Base-by-base conservation (phyloP, 2,888 invertebrate species). In the Arenicola marina region DNA sequence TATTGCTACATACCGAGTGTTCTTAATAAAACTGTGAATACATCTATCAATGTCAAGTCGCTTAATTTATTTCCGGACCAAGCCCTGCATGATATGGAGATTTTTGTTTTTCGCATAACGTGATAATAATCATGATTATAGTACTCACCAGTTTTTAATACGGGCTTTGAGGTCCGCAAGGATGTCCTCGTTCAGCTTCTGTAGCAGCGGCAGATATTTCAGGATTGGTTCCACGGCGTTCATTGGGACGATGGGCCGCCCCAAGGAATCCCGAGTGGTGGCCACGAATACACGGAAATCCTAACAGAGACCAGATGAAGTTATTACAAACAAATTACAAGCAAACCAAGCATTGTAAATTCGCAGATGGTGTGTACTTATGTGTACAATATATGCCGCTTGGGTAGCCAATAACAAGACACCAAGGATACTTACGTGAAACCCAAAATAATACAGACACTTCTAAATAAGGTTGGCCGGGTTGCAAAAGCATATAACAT, bases 111-210 rank as follows among this genome's bases (percentile, higher is more conserved):
- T n/a, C n/a, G n/a, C n/a, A n/a, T n/a, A n/a, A n/a, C n/a, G n/a
- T n/a, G n/a, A n/a, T n/a, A n/a, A n/a, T n/a, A n/a, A n/a, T 38
- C 38, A 38, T 15, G 38, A 15, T 11, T 15, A 11, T 18, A 15
- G 11, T 56, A 74, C 74, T 44, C 72, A 82, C 87, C 87, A 88
- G 64, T 84, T 79, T 34, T 78, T 72, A 28, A 87, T 76, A 53
- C 87, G 80, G 15, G 79, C 75, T 63, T 85, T 83, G 58, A 88
- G 76, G 72, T 87, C 87, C 66, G 76, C 75, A 21, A 87, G 78
- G 18, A 88, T 77, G 61, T 85, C 85, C 76, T 86, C 84, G 77
- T 87, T 87, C 51, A 88, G 81, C 62, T 78, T 80, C 67, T 86
- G 85, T 44, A 87, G 78, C 68, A 86, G 85, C 4, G 87, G 87